A percentile compares a stretch with the other conserved stretches of the same genome.
Evolutionary conservation across 2,888 invertebrate species (phyloP).

Genomic region (Morpho achilles): DNA sequence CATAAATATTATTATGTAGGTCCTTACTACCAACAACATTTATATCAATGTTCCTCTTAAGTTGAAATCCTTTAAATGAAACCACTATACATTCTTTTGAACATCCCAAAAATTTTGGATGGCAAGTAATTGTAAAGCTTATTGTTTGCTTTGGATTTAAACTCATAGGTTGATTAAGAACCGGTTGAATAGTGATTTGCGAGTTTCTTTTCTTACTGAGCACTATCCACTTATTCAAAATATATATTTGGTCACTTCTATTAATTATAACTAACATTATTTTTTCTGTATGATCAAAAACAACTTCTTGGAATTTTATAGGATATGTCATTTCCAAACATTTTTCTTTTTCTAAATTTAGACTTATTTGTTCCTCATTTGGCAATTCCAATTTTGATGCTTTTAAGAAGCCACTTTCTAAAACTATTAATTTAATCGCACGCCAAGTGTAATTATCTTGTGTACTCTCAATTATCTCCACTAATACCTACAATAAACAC

Average conservation of each 20-base stretch:
- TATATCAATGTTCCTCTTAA: constrained; percentile 79
- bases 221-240: constrained; percentile 72
- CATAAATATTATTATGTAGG: constrained; percentile 16
- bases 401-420: constrained; percentile 47
- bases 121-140: constrained; percentile 70
- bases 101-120: constrained; percentile 79
- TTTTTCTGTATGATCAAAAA: constrained; percentile 45
- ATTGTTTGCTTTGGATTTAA: constrained; percentile 62
- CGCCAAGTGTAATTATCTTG: constrained; percentile 80
- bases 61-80: constrained; percentile 79
- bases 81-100: constrained; percentile 81
- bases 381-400: constrained; percentile 19
- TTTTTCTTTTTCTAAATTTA: constrained; percentile 60
- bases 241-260: constrained; percentile 63
- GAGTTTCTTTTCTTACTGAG: constrained; percentile 72
- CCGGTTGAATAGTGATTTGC: constrained; percentile 69
- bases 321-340: constrained; percentile 76
- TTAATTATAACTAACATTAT: constrained; percentile 51
- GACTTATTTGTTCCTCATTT: constrained; percentile 40
- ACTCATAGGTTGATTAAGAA: constrained; percentile 43
- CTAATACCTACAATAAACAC: constrained; percentile 60
- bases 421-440: constrained; percentile 65
- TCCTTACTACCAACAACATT: constrained; percentile 53
- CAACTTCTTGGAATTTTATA: constrained; percentile 65
- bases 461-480: constrained; percentile 86